Evolutionary conservation across 1,140 invertebrate species (phyloP), one percentile per base, ranked within the genome.

Genomic region (Nasonia longicornis): DNA sequence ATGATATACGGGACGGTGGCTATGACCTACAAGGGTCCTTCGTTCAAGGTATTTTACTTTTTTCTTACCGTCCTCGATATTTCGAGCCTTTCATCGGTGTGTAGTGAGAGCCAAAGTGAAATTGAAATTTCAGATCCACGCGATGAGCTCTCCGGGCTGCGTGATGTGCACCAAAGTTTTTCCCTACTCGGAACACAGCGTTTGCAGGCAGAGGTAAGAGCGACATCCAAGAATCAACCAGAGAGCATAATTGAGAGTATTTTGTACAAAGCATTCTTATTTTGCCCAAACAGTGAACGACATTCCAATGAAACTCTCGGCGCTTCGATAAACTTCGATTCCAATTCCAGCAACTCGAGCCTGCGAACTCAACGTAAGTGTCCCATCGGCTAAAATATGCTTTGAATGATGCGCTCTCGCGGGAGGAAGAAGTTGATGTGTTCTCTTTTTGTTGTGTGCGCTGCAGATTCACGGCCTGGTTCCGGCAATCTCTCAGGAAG

Each of bases 1-100:
- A 96, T 97, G 94, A 94, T 97, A 84, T 97, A 97, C 89, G 97
- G 97, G 3, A 94, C 96, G 3, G 95, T 96, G 42, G 95, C 96
- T 0, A 95, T 97, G 94, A 95, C 95, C 81, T 97, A 94, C 89
- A 94, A 94, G 86, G 96, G 96, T 69, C 93, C 95, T 10, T 94
- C 95, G n/a, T 92, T 96, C 52, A 97, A 97, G 88, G 90, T 94
- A 66, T 52, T 2, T 1, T 58, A 8, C 38, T 20, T 48, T 70
- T 12, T 8, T 7, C 35, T 67, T 63, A 20, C 4, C 12, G 31
- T 77, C 14, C 6, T 16, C 3, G n/a, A 26, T 8, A 4, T 58
- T 22, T 48, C 11, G 22, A 52, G 48, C 48, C 12, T 58, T 42
- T 42, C 7, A 42, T 42, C 38, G 38, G 8, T 42, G 7, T 11